phyloP scores from a whole-genome alignment of 1,140 invertebrate genomes.

The Plodia interpunctella region DNA sequence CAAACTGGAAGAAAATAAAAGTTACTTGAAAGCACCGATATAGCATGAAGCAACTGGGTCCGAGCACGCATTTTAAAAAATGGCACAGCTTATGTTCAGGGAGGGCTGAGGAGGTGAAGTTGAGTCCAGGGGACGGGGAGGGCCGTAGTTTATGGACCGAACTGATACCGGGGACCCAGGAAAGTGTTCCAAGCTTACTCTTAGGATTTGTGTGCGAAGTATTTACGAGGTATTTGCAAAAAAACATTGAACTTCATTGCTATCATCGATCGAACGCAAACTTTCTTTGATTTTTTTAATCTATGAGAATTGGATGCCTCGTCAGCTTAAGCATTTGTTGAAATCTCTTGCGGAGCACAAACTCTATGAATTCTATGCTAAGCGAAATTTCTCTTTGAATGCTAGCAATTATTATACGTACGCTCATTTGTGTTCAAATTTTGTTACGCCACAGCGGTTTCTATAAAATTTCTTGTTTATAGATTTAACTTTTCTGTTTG shows the following conservation, averaged over 20 bases:
- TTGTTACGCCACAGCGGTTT: not conserved
- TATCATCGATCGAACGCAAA: too few species aligned
- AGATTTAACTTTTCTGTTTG: too few species aligned
- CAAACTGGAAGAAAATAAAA: constrained; percentile 57
- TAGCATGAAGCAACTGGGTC: constrained; percentile 44
- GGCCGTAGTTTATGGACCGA: constrained; percentile 63
- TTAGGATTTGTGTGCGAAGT: constrained; percentile 62
- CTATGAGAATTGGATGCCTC: not conserved
- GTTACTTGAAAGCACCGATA: constrained; percentile 53
- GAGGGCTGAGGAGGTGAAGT: constrained; percentile 31
- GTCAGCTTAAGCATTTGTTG: constrained; percentile 8
- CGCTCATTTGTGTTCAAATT: not conserved
- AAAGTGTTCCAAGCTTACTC: constrained; percentile 61
- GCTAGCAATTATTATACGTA: not conserved
- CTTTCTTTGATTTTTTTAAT: too few species aligned
- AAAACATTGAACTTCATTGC: not conserved
- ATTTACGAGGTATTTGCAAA: constrained; percentile 33
- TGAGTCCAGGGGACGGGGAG: constrained; percentile 21
- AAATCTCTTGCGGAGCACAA: not conserved
- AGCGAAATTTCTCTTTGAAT: not conserved
- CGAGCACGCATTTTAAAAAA: constrained; percentile 69
- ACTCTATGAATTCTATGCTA: constrained; percentile 2
- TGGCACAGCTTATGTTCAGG: constrained; percentile 58
- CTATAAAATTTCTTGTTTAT: too few species aligned
- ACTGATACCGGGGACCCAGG: constrained; percentile 66